These are phyloP conservation scores for Nasonia vitripennis DNA, from an alignment of 1,140 invertebrate species.

Conservation along the genomic window DNA sequence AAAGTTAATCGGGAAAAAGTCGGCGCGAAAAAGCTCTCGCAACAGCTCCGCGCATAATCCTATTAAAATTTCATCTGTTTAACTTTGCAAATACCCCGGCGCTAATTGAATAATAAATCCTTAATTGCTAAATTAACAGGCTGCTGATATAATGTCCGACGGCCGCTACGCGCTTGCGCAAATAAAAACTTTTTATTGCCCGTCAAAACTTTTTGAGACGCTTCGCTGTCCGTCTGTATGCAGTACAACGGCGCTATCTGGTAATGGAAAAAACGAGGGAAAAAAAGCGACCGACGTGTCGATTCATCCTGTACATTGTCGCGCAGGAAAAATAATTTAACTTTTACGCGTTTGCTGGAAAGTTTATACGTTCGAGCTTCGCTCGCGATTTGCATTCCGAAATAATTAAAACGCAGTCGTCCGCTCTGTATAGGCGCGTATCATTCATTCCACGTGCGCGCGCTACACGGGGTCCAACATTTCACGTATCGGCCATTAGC, in stretches of 20 bases:
- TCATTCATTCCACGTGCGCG: neutral
- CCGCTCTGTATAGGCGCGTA: neutral
- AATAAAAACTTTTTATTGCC: slow-evolving; percentile 42
- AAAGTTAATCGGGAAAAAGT: no score
- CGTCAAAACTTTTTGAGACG: slow-evolving; percentile 15
- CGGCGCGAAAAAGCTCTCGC: no score
- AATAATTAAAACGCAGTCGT: neutral
- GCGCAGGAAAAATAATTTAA: slow-evolving; percentile 44
- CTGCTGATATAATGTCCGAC: neutral
- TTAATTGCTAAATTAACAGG: slow-evolving; percentile 1
- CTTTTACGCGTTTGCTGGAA: neutral
- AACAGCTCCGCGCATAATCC: no score
- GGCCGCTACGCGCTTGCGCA: neutral
- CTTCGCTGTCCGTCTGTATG: neutral
- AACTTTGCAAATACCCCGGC: neutral
- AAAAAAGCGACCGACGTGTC: neutral
- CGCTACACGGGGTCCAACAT: neutral
- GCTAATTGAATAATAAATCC: slow-evolving; percentile 11
- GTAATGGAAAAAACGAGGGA: neutral
- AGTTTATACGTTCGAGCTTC: neutral
- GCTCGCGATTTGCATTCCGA: neutral
- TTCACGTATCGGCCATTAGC: neutral
- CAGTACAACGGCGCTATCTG: neutral
- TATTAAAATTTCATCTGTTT: neutral
- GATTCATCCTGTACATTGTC: neutral